Evolutionary conservation across 2,113 vertebrate genomes (phyloP).

Genomic region (Ovis canadensis): DNA sequence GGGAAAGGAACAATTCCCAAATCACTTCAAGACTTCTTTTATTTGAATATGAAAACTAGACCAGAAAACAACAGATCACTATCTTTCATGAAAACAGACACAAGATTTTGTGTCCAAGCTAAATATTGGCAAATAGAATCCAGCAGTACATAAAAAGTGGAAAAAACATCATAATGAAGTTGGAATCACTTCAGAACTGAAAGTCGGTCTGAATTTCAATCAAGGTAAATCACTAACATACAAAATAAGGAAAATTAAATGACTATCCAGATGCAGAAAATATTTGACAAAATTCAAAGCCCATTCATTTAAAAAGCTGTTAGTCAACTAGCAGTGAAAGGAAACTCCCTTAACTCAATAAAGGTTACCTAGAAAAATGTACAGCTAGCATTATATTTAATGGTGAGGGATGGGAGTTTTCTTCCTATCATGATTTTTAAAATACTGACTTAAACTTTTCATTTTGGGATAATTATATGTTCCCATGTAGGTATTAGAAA

Average conservation of each 20-base stretch:
- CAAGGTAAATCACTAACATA: background rate
- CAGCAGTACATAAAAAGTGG: background rate
- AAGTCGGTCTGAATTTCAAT: background rate
- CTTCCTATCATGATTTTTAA: background rate
- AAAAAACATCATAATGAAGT: background rate
- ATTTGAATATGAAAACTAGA: background rate
- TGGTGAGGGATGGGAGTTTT: background rate
- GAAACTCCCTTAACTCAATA: background rate
- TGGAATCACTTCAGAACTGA: too few relatives aligned
- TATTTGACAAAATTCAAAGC: background rate
- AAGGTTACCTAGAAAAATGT: background rate
- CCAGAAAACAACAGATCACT: background rate
- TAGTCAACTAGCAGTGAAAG: background rate
- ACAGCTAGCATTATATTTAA: background rate
- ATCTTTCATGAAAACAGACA: background rate
- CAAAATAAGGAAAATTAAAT: background rate
- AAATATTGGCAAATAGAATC: background rate
- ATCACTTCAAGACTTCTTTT: background rate
- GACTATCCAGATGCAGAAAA: background rate
- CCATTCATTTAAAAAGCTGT: background rate
- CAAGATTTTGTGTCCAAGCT: background rate
- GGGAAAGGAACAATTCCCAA: background rate
- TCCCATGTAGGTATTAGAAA: background rate
- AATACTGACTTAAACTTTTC: background rate
- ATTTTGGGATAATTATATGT: background rate